Base-by-base conservation (phyloP, 2,888 invertebrate species). In the Dimorphilus gyrociliatus region DNA sequence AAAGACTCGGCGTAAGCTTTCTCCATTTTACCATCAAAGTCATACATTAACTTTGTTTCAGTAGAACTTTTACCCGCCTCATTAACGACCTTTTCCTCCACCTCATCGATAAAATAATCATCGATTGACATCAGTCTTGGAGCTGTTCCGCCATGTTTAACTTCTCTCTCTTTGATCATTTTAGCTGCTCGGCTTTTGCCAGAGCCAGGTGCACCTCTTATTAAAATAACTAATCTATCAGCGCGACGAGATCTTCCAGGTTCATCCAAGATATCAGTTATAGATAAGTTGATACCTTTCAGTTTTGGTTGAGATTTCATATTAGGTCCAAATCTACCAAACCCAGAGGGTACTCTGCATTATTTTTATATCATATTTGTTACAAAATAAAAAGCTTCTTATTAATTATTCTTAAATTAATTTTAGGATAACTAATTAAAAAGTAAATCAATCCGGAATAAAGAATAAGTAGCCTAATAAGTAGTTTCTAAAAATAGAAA, bases 141-240 rank as follows among this genome's bases (percentile, higher is more conserved):
- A n/a, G 82, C 78, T 34, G 77, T 76, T 4, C 84, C 85, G 23
- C 81, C 79, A 64, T 78, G 74, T 56, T 81, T 80, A 1, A 81
- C 73, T 55, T 75, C 74, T 46, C 44, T 35, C 26, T 60, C 60
- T 48, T 53, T 51, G 14, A 62, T 46, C 1, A 62, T 48, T 40
- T 56, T 59, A 36, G 53, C 50, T 41, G 58, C 48, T 61, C 78
- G 79, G 5, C 85, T 81, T 66, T 92, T 92, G 21, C 92, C 92
- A 60, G 86, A 80, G 7, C 92, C 92, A 1, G 92, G 88, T 12
- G 81, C 76, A 3, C 92, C 92, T 58, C 92, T 69, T 29, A 94
- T 64, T 47, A 94, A 79, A 34, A 90, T 76, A 18, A 81, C 81
- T 46, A 92, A 76, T 58, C 72, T 66, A 13, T 60, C 69, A 14